These are phyloP conservation scores for Synergus itoensis DNA, from an alignment of 2,888 invertebrate genomes.

Conservation along the genomic window DNA sequence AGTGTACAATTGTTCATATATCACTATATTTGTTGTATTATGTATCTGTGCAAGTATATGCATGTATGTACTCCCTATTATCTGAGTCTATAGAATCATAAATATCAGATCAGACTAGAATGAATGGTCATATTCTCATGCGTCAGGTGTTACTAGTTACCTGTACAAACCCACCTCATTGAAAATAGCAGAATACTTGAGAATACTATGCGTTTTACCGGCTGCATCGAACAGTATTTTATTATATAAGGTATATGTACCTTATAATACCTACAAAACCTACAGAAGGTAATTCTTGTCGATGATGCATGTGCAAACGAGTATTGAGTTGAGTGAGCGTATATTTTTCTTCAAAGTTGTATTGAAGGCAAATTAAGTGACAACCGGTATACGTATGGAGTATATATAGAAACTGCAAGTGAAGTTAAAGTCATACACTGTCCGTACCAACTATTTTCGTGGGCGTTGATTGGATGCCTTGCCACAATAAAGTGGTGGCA, in stretches of 20 bases:
- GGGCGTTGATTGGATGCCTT: slow-evolving; percentile 6
- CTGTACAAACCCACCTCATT: slow-evolving; percentile 13
- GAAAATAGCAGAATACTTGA: slow-evolving; percentile 15
- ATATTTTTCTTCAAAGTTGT: slow-evolving; percentile 7
- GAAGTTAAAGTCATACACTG: background rate
- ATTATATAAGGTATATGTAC: background rate
- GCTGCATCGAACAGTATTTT: background rate
- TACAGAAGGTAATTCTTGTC: background rate
- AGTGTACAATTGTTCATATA: no score
- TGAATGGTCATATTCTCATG: slow-evolving; percentile 16
- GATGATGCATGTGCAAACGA: slow-evolving; percentile 10
- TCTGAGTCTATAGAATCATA: slow-evolving; percentile 14
- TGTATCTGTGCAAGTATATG: background rate
- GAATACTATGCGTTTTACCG: background rate
- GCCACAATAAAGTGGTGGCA: slow-evolving; percentile 3
- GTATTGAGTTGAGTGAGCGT: slow-evolving; percentile 2
- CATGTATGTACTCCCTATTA: background rate
- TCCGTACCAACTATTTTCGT: slow-evolving; percentile 2
- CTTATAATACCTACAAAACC: background rate
- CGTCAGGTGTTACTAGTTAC: background rate
- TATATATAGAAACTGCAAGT: background rate
- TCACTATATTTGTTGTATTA: no score
- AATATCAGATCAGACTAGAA: slow-evolving; percentile 32
- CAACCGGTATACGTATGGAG: background rate
- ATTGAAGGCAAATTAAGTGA: slow-evolving; percentile 5